Conservation (phyloP, 2,797 vertebrate species). For the Novumbra hubbsi region DNA sequence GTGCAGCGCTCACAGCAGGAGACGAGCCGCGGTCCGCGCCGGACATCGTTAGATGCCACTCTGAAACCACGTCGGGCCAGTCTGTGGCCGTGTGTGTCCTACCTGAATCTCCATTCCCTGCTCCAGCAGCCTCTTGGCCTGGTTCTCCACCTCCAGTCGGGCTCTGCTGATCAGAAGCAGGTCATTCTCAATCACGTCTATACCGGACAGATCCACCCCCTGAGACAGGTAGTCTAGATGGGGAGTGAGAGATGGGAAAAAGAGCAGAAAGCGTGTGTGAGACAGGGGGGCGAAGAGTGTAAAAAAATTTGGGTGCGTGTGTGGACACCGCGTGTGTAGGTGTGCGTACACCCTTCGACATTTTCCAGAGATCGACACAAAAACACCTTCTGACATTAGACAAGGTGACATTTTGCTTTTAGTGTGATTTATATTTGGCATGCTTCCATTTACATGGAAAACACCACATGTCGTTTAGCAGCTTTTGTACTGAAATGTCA, state of each 20-base stretch:
- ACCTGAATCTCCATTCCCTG: constrained; percentile 98
- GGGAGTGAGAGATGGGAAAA: too few species aligned
- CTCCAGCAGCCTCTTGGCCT: constrained; percentile 92
- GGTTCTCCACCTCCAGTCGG: constrained; percentile 95
- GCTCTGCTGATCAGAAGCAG: constrained; percentile 93
- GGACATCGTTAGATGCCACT: neutral
- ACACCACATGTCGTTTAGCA: neutral
- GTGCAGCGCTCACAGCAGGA: constrained; percentile 9
- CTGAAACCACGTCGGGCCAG: neutral
- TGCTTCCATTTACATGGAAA: neutral
- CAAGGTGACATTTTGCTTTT: constrained; percentile 9
- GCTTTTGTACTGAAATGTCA: neutral
- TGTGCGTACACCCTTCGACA: neutral
- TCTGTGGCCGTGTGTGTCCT: constrained; percentile 35
- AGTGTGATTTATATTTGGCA: neutral
- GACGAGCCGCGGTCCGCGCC: neutral
- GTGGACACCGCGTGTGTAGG: neutral
- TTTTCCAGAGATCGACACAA: constrained; percentile 1
- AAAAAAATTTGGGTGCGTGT: neutral
- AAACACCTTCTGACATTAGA: neutral
- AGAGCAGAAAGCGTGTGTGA: neutral
- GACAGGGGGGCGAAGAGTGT: neutral
- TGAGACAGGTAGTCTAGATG: constrained; percentile 92
- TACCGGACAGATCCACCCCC: constrained; percentile 92
- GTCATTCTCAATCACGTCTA: constrained; percentile 95